A percentile compares a stretch with the other conserved stretches of the same genome.
Conservation (phyloP, 2,113 vertebrate species). For the Crotophaga sulcirostris region DNA sequence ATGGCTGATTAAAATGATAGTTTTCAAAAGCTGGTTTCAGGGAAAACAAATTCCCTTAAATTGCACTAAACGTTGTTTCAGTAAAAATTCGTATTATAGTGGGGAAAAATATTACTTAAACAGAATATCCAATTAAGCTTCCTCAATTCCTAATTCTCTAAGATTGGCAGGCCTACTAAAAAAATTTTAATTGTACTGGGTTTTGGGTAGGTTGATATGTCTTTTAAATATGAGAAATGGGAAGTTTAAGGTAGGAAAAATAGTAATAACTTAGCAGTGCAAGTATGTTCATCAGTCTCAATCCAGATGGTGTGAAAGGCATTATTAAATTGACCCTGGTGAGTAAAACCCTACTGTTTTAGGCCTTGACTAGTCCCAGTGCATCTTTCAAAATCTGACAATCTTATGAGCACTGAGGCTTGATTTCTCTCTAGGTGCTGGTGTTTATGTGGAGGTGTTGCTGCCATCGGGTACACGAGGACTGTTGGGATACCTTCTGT, state of each 20-base stretch:
- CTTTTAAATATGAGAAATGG: not conserved
- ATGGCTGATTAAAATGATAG: not conserved
- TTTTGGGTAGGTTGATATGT: not conserved
- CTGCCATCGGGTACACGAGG: fast-evolving
- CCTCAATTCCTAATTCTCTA: not conserved
- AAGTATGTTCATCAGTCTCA: not conserved
- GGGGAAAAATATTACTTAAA: not conserved
- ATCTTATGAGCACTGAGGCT: not conserved
- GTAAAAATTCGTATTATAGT: not conserved
- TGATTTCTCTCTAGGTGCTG: not conserved
- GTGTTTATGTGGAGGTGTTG: fast-evolving
- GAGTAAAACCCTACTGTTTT: not conserved
- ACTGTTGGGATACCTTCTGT: not conserved
- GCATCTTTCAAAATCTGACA: not conserved
- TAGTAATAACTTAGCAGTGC: not conserved
- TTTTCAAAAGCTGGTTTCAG: not conserved
- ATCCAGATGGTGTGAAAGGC: not conserved
- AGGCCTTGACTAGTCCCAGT: not conserved
- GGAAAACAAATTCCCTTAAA: not conserved
- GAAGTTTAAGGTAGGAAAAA: not conserved
- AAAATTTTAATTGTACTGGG: not conserved
- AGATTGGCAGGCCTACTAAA: not conserved
- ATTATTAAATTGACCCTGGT: not conserved
- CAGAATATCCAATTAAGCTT: not conserved
- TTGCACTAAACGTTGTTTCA: not conserved